Conservation (phyloP, 2,888 invertebrate species). For the Temnothorax rugatulus region DNA sequence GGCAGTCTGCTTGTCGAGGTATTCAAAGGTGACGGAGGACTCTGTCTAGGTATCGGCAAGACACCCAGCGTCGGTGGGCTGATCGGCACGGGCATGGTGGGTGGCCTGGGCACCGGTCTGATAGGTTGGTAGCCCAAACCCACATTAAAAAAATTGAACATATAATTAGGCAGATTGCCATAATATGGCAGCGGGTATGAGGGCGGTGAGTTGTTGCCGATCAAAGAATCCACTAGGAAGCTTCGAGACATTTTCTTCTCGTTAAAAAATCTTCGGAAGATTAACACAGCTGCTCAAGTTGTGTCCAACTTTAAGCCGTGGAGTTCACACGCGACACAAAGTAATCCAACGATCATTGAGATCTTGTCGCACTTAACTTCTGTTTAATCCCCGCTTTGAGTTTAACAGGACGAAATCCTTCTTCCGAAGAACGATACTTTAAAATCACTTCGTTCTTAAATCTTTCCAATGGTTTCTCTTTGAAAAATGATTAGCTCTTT, state of each 20-base stretch:
- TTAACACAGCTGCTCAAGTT: slow-evolving; percentile 33
- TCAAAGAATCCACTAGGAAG: slow-evolving; percentile 93
- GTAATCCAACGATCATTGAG: slow-evolving; percentile 40
- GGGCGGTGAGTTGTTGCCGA: slow-evolving; percentile 89
- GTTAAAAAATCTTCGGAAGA: neutral
- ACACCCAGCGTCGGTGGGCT: slow-evolving; percentile 74
- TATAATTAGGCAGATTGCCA: slow-evolving; percentile 85
- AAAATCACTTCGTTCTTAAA: slow-evolving; percentile 12
- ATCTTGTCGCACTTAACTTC: slow-evolving; percentile 41
- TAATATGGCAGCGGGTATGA: slow-evolving; percentile 84
- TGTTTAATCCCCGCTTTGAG: neutral
- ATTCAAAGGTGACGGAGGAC: slow-evolving; percentile 81
- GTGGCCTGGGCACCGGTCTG: slow-evolving; percentile 82
- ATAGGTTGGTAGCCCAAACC: slow-evolving; percentile 83
- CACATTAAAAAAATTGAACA: slow-evolving; percentile 85
- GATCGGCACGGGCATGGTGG: slow-evolving; percentile 75
- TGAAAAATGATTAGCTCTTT: neutral
- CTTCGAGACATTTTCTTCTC: slow-evolving; percentile 91
- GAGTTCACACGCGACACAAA: slow-evolving; percentile 40
- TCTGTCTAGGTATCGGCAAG: slow-evolving; percentile 76
- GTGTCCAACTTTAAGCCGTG: neutral
- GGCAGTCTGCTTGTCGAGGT: slow-evolving; percentile 76
- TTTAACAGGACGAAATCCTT: neutral
- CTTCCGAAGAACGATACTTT: neutral
- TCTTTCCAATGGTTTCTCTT: neutral